phyloP scores from a whole-genome alignment of 2,797 vertebrate genomes.

The Notamacropus eugenii region DNA sequence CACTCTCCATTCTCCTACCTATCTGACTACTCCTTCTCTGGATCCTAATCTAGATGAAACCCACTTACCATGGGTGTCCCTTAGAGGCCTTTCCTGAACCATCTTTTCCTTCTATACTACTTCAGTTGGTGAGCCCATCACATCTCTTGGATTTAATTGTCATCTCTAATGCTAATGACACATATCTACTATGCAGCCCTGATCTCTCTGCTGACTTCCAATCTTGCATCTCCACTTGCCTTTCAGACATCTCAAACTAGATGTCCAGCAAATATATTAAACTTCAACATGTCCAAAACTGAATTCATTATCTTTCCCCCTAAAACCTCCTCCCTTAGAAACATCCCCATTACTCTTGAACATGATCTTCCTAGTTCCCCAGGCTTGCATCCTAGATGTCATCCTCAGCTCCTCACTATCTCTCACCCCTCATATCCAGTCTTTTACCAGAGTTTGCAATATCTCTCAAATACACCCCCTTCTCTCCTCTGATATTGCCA shows the following conservation, averaged over 20 bases:
- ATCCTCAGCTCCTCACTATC: background rate
- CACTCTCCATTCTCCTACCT: background rate
- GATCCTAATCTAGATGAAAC: background rate
- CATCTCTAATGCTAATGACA: background rate
- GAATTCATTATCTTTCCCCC: background rate
- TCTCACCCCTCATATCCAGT: rapidly evolving
- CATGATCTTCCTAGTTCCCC: background rate
- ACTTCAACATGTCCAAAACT: background rate
- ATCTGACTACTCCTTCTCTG: background rate
- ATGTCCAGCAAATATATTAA: background rate
- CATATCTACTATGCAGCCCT: background rate
- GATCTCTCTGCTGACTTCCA: background rate
- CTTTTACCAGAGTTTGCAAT: background rate
- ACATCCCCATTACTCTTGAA: background rate
- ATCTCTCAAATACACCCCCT: background rate
- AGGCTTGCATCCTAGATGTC: background rate
- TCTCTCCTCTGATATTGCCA: background rate
- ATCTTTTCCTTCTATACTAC: background rate
- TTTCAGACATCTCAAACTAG: background rate
- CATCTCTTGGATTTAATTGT: background rate
- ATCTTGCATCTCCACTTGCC: background rate
- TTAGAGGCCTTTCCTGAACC: background rate
- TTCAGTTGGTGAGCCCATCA: background rate
- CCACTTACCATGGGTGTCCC: background rate
- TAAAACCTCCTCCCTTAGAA: no score